Evolutionary conservation across 2,113 vertebrate genomes (phyloP), one percentile per base, ranked within the genome.

Genomic region (Glaucomys volans): DNA sequence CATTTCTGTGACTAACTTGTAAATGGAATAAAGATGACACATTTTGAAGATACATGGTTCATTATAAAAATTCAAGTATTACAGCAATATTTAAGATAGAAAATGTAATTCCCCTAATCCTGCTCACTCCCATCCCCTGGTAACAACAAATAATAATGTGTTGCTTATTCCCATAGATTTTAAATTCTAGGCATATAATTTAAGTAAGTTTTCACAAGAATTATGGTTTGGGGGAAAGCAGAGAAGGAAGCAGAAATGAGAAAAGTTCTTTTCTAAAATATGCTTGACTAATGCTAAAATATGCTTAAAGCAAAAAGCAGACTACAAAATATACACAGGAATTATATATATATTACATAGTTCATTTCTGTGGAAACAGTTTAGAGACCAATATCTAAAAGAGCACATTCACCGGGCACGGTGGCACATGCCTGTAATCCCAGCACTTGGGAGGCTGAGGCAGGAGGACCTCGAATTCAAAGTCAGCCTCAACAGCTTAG

Each of bases 1-100:
- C n/a, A n/a, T n/a, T n/a, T n/a, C n/a, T n/a, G n/a, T n/a, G n/a
- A n/a, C n/a, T n/a, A n/a, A n/a, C n/a, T n/a, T n/a, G n/a, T n/a
- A n/a, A n/a, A n/a, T n/a, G n/a, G n/a, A n/a, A n/a, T n/a, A n/a
- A n/a, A n/a, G n/a, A n/a, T n/a, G n/a, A n/a, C n/a, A n/a, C n/a
- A n/a, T n/a, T n/a, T n/a, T n/a, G 11, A 90, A 24, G 20, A 85
- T 64, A 83, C 14, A n/a, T 1, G 2, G 2, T 64, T 69, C 17
- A 87, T 11, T 94, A 9, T 77, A 87, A 95, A 92, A 94, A 80
- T 44, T 90, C 42, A 94, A 94, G 81, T 42, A 83, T 86, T 77
- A 77, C 5, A 93, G 40, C 82, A 94, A 83, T 52, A 90, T 54
- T 96, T 76, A 90, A 95, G 50, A 17, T 72, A 91, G n/a, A 93